These are phyloP conservation scores for Saguinus imperator DNA, from an alignment of 2,113 vertebrate genomes.

Conservation along the genomic window DNA sequence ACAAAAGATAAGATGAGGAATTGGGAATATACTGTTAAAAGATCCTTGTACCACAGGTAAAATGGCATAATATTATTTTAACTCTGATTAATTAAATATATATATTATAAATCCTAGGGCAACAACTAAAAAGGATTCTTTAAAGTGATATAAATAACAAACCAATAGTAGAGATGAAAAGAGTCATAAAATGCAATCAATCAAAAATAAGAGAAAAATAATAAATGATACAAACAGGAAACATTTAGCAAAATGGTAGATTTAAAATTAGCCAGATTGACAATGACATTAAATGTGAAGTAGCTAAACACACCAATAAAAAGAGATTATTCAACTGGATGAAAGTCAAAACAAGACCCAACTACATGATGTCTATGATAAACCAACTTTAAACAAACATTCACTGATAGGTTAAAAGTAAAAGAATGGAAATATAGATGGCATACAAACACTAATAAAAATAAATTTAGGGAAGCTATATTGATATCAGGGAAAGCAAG, in stretches of 20 bases:
- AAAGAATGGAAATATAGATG: background rate
- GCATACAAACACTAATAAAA: background rate
- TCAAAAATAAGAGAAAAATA: background rate
- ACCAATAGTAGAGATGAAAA: background rate
- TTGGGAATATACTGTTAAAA: background rate
- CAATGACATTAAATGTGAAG: background rate
- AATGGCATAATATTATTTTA: background rate
- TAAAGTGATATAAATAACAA: background rate
- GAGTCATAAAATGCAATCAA: background rate
- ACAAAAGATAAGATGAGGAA: background rate
- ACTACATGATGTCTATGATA: background rate
- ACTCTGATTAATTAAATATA: background rate
- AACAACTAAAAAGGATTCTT: background rate
- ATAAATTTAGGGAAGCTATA: background rate
- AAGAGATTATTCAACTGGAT: background rate
- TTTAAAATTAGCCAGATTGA: background rate
- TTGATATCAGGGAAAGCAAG: background rate
- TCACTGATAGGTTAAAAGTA: background rate
- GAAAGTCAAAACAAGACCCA: conserved; percentile 4
- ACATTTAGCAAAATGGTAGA: background rate
- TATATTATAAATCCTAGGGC: background rate
- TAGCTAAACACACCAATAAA: background rate
- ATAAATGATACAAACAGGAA: background rate
- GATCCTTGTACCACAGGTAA: background rate
- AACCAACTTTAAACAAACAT: background rate